Evolutionary conservation across 1,140 invertebrate species (phyloP).

Genomic region (Trigoniulus corallinus): DNA sequence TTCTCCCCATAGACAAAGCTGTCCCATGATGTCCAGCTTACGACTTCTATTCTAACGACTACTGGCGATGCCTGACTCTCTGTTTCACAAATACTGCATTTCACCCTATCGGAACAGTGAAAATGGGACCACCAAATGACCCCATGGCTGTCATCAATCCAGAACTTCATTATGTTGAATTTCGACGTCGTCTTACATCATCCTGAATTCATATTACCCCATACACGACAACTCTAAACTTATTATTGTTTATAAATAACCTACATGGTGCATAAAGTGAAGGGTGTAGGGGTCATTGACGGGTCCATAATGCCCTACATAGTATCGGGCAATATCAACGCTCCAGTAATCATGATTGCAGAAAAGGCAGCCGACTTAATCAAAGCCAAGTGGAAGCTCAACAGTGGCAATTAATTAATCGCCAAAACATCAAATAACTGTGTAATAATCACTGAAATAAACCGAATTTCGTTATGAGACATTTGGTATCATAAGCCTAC

Average conservation of each 20-base stretch:
- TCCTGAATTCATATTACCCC: too few species aligned
- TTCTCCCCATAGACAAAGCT: too few species aligned
- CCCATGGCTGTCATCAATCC: constrained; percentile 32
- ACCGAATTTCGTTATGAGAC: too few species aligned
- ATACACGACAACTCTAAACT: too few species aligned
- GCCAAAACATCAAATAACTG: too few species aligned
- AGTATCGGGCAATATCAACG: constrained; percentile 35
- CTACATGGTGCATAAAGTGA: too few species aligned
- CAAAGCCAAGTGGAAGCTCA: constrained; percentile 50
- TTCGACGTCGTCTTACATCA: too few species aligned
- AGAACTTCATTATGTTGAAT: constrained; percentile 25
- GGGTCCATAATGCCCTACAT: constrained; percentile 41
- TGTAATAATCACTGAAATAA: constrained; percentile 41
- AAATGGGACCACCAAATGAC: constrained; percentile 59
- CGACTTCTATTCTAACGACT: constrained; percentile 53
- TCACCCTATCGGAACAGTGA: constrained; percentile 60
- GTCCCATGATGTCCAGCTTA: constrained; percentile 48
- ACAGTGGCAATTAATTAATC: too few species aligned
- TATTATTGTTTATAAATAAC: too few species aligned
- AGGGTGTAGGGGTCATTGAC: constrained; percentile 34
- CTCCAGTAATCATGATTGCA: constrained; percentile 36
- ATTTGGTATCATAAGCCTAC: too few species aligned
- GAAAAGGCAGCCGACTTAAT: too few species aligned
- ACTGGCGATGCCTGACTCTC: constrained; percentile 45
- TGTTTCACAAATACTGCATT: constrained; percentile 52